Conservation (phyloP, 1,140 invertebrate species). For the Rhopalosiphum padi region DNA sequence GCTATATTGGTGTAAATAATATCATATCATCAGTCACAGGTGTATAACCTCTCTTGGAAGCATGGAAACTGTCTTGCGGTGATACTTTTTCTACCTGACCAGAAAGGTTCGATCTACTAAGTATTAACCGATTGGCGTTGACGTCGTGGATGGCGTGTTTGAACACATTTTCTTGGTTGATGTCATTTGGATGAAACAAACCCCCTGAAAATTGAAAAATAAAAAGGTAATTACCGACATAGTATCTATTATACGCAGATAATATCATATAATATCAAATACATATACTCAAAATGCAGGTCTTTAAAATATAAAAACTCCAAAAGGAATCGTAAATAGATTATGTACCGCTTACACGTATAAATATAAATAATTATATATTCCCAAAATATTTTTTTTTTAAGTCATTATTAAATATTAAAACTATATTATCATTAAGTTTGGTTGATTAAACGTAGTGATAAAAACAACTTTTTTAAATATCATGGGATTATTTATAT, state of each 20-base stretch:
- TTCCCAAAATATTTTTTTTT: not conserved
- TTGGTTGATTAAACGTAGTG: not conserved
- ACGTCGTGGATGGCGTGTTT: slow-evolving; percentile 89
- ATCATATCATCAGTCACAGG: not conserved
- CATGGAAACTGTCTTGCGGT: slow-evolving; percentile 89
- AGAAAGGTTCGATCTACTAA: slow-evolving; percentile 81
- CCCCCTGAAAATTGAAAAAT: slow-evolving; percentile 73
- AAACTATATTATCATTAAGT: not conserved
- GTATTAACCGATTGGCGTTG: slow-evolving; percentile 80
- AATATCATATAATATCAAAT: not conserved
- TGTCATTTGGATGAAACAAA: slow-evolving; percentile 84
- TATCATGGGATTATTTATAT: not conserved
- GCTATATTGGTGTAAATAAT: not conserved
- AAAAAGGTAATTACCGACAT: not conserved
- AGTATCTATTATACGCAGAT: not conserved
- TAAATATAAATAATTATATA: not conserved
- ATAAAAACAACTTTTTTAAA: not conserved
- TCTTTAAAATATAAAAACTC: not conserved
- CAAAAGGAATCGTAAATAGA: not conserved
- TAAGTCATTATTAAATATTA: not conserved
- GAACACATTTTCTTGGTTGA: slow-evolving; percentile 87
- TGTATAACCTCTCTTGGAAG: slow-evolving; percentile 80
- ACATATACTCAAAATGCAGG: not conserved
- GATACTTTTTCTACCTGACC: slow-evolving; percentile 87
- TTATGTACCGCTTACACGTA: not conserved